Evolutionary conservation across 1,140 invertebrate species (phyloP).

Genomic region (Ceratosolen fusciceps): DNA sequence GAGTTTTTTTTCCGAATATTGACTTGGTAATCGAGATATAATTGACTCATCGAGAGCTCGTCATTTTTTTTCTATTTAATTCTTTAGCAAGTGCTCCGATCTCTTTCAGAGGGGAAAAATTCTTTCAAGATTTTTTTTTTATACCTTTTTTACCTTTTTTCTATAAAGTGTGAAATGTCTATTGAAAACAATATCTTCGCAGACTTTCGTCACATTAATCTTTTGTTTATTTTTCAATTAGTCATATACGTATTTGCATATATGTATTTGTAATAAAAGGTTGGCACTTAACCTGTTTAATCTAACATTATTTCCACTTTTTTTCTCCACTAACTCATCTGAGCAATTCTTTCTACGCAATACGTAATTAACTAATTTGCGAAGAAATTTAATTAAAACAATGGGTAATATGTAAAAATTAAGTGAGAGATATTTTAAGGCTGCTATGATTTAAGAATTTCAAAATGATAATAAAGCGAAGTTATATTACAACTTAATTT

Average conservation of each 20-base stretch:
- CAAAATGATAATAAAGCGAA: too few species aligned
- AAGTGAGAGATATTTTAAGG: too few species aligned
- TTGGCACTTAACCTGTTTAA: too few species aligned
- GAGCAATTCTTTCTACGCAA: too few species aligned
- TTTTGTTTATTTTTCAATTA: background rate
- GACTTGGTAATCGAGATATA: constrained; percentile 43
- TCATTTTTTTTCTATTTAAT: constrained; percentile 18
- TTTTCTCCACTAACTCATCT: too few species aligned
- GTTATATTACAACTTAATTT: too few species aligned
- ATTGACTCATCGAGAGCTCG: constrained; percentile 38
- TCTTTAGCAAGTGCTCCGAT: background rate
- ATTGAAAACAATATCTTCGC: background rate
- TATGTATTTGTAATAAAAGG: too few species aligned
- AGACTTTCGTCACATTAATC: background rate
- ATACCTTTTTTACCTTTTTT: background rate
- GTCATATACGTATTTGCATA: background rate
- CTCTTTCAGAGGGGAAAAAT: background rate
- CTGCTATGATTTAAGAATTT: too few species aligned
- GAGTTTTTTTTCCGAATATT: constrained; percentile 21
- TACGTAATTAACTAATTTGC: too few species aligned
- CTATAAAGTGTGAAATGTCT: background rate
- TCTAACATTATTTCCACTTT: too few species aligned
- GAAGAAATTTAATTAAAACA: too few species aligned
- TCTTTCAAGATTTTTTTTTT: background rate
- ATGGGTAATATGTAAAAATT: too few species aligned